phyloP scores from a whole-genome alignment of 2,888 invertebrate species.

The Troglohyphantes excavatus region DNA sequence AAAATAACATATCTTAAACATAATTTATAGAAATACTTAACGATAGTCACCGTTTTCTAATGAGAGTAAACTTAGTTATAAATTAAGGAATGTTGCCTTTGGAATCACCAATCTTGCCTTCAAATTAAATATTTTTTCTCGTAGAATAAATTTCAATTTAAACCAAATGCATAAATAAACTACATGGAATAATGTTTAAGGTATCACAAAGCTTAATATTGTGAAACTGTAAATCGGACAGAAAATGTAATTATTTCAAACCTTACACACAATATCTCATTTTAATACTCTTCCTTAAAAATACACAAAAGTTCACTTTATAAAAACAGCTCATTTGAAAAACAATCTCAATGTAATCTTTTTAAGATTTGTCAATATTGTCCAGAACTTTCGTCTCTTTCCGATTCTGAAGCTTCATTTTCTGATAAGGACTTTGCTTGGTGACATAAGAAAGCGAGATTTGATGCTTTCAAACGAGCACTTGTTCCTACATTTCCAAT shows the following conservation, averaged over 20 bases:
- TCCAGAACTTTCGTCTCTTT: slow-evolving; percentile 7
- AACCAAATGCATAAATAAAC: not conserved
- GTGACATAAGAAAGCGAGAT: slow-evolving; percentile 81
- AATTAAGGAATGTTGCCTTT: not conserved
- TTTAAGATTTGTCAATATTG: slow-evolving; percentile 5
- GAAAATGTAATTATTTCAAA: not conserved
- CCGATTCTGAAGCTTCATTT: slow-evolving; percentile 23
- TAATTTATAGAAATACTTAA: not conserved
- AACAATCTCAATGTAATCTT: not conserved
- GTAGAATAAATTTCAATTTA: not conserved
- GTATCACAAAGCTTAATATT: not conserved
- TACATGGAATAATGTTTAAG: not conserved
- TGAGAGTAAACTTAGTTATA: not conserved
- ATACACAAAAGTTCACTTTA: slow-evolving; percentile 16
- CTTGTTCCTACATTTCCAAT: slow-evolving; percentile 84
- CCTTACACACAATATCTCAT: not conserved
- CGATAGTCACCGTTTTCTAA: not conserved
- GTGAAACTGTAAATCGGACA: not conserved
- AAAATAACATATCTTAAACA: not conserved
- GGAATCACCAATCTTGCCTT: not conserved
- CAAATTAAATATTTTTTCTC: not conserved
- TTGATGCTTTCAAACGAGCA: slow-evolving; percentile 83
- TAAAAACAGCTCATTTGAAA: slow-evolving; percentile 10
- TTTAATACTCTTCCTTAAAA: not conserved
- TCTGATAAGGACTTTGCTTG: slow-evolving; percentile 64